These are phyloP conservation scores for Malaclemys terrapin DNA, from an alignment of 2,113 vertebrate species.

Conservation along the genomic window DNA sequence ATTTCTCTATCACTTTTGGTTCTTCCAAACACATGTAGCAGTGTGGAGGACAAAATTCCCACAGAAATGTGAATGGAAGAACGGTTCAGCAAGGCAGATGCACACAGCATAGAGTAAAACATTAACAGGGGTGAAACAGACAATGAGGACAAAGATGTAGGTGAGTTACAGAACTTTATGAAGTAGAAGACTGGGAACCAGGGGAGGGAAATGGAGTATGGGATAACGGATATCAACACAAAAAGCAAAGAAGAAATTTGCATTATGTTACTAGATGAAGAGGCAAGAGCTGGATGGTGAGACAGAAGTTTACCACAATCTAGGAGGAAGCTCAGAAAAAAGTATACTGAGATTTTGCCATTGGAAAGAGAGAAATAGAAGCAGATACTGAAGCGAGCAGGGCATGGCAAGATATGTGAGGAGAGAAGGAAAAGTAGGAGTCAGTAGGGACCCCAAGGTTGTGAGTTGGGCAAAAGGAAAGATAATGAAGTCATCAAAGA, in stretches of 20 bases:
- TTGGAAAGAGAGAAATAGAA: neutral
- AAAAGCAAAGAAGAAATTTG: neutral
- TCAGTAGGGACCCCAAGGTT: neutral
- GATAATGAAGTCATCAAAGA: neutral
- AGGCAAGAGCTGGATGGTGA: neutral
- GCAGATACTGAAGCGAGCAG: neutral
- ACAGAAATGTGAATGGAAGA: neutral
- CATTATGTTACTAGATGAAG: neutral
- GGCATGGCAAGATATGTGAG: neutral
- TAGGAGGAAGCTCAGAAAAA: neutral
- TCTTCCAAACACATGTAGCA: neutral
- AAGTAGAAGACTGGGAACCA: neutral
- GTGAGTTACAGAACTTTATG: neutral
- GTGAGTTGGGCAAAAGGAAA: neutral
- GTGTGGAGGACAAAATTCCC: neutral
- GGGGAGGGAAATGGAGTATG: neutral
- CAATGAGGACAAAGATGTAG: neutral
- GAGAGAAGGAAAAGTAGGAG: neutral
- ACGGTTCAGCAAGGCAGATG: neutral
- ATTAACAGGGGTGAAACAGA: neutral
- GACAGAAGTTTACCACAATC: neutral
- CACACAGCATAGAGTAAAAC: neutral
- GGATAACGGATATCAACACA: neutral
- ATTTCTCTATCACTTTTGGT: neutral
- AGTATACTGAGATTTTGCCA: neutral